These are phyloP conservation scores for Phortica variegata DNA, from an alignment of 1,140 invertebrate species.

Conservation along the genomic window DNA sequence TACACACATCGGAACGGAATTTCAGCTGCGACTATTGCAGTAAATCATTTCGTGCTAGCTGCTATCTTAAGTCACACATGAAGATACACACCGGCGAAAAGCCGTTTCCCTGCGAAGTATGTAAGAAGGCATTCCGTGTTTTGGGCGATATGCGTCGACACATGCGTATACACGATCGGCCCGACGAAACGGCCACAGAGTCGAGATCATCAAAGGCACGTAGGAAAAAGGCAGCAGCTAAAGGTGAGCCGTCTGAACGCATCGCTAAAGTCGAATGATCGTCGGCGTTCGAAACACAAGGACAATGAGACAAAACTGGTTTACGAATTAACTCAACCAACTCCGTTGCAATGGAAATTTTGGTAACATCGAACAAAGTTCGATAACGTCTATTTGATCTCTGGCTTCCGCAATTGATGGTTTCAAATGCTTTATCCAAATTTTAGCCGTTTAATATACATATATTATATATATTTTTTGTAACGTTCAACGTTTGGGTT, in stretches of 20 bases:
- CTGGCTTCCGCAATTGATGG: too few relatives aligned
- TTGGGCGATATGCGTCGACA: constrained; percentile 87
- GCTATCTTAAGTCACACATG: constrained; percentile 82
- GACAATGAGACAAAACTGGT: constrained; percentile 18
- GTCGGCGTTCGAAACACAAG: constrained; percentile 20
- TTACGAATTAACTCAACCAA: constrained; percentile 10
- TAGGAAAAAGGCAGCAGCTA: constrained; percentile 6
- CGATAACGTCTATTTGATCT: too few relatives aligned
- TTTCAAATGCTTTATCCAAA: too few relatives aligned
- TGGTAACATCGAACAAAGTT: too few relatives aligned
- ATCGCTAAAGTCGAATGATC: too few relatives aligned
- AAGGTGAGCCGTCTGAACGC: too few relatives aligned
- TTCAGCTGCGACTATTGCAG: constrained; percentile 84
- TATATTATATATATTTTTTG: too few relatives aligned
- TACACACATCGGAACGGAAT: constrained; percentile 87
- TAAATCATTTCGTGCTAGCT: constrained; percentile 80
- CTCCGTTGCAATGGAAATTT: constrained; percentile 35
- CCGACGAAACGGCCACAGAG: neutral
- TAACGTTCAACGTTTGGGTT: too few relatives aligned
- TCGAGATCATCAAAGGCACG: too few relatives aligned
- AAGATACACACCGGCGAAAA: constrained; percentile 89
- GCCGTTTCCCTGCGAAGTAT: constrained; percentile 75
- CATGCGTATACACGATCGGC: constrained; percentile 70
- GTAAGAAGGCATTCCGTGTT: constrained; percentile 81
- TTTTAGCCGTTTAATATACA: too few relatives aligned